Evolutionary conservation across 1,140 invertebrate species (phyloP).

Genomic region (Drosophila micromelanica): DNA sequence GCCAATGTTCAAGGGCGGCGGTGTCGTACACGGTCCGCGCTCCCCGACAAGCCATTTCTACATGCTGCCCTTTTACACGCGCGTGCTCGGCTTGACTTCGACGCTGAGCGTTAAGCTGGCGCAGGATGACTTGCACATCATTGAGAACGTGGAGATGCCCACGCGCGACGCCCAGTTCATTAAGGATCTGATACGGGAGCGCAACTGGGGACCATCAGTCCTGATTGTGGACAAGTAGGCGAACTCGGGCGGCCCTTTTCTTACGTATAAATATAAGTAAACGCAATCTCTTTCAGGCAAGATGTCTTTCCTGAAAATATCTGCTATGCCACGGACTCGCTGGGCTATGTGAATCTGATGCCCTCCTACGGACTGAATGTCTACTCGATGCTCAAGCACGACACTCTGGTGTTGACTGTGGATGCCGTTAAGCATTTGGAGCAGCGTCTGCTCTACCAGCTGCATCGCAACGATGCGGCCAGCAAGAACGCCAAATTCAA

Average conservation of each 20-base stretch:
- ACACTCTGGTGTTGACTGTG: constrained; percentile 95
- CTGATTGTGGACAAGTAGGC: constrained; percentile 95
- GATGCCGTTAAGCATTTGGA: constrained; percentile 94
- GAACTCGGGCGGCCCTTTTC: not conserved
- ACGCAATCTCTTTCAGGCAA: constrained; percentile 85
- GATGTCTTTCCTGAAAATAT: constrained; percentile 96
- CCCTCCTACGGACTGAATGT: constrained; percentile 95
- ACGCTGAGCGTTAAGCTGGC: constrained; percentile 95
- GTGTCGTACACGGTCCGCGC: constrained; percentile 93
- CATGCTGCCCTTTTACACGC: constrained; percentile 92
- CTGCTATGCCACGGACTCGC: constrained; percentile 89
- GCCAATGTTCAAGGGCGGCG: constrained; percentile 93
- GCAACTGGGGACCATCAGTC: constrained; percentile 98
- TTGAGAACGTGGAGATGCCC: constrained; percentile 94
- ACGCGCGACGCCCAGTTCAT: constrained; percentile 92
- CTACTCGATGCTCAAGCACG: constrained; percentile 97
- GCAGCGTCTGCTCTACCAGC: constrained; percentile 91
- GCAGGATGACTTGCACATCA: constrained; percentile 97
- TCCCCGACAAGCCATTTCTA: constrained; percentile 95
- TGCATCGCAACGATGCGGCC: constrained; percentile 88
- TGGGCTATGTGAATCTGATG: constrained; percentile 96
- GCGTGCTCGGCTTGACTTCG: constrained; percentile 92
- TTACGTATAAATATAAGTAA: constrained; percentile 22
- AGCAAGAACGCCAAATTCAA: constrained; percentile 85
- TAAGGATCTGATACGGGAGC: constrained; percentile 90